phyloP scores from a whole-genome alignment of 2,888 invertebrate genomes.

The Priocnemis perturbator region DNA sequence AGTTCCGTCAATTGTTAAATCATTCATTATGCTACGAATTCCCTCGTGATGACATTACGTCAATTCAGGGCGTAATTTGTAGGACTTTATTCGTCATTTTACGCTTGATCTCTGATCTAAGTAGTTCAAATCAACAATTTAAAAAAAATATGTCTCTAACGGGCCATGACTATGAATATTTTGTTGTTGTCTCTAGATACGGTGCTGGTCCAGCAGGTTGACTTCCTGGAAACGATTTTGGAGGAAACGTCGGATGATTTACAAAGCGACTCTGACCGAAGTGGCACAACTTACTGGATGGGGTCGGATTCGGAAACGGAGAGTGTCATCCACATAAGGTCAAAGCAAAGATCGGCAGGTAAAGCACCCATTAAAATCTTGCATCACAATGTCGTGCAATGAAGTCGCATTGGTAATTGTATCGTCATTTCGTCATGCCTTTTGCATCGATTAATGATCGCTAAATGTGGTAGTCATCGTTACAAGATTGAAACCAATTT shows the following conservation, averaged over 20 bases:
- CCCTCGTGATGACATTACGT: too few species aligned
- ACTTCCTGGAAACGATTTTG: conserved; percentile 90
- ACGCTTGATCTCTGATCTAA: too few species aligned
- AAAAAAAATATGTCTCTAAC: too few species aligned
- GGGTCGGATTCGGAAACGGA: conserved; percentile 87
- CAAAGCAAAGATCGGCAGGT: conserved; percentile 67
- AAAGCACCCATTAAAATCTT: conserved; percentile 15
- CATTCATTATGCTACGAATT: too few species aligned
- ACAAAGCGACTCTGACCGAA: conserved; percentile 83
- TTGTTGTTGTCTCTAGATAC: conserved; percentile 44
- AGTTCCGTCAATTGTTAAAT: too few species aligned
- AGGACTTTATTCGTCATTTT: too few species aligned
- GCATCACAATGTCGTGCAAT: neutral
- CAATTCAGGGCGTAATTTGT: too few species aligned
- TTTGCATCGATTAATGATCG: conserved; percentile 18
- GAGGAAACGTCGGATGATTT: conserved; percentile 93
- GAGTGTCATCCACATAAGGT: conserved; percentile 81
- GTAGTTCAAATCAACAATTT: too few species aligned
- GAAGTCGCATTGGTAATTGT: conserved; percentile 1
- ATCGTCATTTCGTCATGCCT: neutral
- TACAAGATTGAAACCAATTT: conserved; percentile 25
- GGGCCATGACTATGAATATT: neutral
- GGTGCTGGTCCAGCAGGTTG: conserved; percentile 77
- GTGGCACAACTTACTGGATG: conserved; percentile 78
- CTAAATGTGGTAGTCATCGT: conserved; percentile 29